These are phyloP conservation scores for Napeogenes inachia DNA, from an alignment of 2,888 invertebrate species.

Conservation along the genomic window DNA sequence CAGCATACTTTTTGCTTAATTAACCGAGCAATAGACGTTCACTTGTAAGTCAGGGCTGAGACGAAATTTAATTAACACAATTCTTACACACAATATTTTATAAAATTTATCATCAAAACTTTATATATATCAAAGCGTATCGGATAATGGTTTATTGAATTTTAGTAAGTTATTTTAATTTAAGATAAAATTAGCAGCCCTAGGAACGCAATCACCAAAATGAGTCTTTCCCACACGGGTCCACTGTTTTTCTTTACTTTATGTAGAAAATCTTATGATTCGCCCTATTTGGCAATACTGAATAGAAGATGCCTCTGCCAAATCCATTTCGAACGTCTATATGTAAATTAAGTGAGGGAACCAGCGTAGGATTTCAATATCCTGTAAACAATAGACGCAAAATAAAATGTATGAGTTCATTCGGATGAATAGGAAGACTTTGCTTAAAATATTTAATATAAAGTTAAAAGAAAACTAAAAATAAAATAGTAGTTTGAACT, in stretches of 20 bases:
- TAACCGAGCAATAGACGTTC: conserved; percentile 58
- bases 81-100: no score
- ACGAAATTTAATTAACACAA: no score
- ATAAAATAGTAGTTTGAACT: no score
- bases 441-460: not conserved
- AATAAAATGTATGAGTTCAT: conserved; percentile 7
- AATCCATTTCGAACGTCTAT: conserved; percentile 20
- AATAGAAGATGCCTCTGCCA: conserved; percentile 29
- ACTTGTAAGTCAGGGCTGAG: conserved; percentile 45
- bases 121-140: no score
- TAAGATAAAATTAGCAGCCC: conserved; percentile 39
- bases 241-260: conserved; percentile 44
- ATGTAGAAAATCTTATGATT: conserved; percentile 47
- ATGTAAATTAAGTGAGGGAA: conserved; percentile 18
- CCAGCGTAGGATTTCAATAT: conserved; percentile 19
- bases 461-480: no score
- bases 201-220: conserved; percentile 56
- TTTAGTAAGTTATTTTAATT: no score
- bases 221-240: conserved; percentile 50
- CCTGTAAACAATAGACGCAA: conserved; percentile 16
- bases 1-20: conserved; percentile 71
- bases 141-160: not conserved
- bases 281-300: conserved; percentile 42
- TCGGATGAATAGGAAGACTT: not conserved
- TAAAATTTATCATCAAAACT: no score